These are phyloP conservation scores for Anarrhichthys ocellatus DNA, from an alignment of 2,113 vertebrate genomes.

Conservation along the genomic window DNA sequence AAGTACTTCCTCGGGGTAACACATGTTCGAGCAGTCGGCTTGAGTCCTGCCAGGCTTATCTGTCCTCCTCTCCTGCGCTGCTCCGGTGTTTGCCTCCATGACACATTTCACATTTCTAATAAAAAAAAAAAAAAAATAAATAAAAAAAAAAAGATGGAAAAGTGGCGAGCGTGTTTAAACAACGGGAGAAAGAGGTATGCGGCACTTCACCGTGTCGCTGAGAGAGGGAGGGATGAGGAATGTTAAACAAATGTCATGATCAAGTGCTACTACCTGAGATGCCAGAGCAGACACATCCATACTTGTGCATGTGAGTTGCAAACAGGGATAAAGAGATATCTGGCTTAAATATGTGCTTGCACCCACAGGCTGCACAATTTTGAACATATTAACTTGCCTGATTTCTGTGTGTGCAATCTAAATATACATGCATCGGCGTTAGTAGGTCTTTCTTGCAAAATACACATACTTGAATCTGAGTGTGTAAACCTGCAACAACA, in stretches of 20 bases:
- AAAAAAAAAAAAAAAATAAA: conserved; percentile 1
- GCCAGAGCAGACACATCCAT: conserved; percentile 43
- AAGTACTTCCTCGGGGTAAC: conserved; percentile 62
- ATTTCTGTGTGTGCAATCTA: not conserved
- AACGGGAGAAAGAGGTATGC: conserved; percentile 46
- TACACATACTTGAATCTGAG: not conserved
- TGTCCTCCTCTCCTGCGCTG: conserved; percentile 40
- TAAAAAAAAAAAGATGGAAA: conserved; percentile 30
- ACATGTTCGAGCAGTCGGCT: conserved; percentile 48
- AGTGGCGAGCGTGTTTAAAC: conserved; percentile 62
- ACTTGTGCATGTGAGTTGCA: conserved; percentile 18
- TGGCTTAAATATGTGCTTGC: conserved; percentile 33
- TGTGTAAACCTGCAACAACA: conserved; percentile 9
- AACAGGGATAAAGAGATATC: conserved; percentile 24
- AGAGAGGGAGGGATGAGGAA: conserved; percentile 42
- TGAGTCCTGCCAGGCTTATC: conserved; percentile 67
- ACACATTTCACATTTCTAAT: conserved; percentile 73
- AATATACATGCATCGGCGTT: conserved; percentile 20
- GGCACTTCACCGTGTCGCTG: conserved; percentile 42
- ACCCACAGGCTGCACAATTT: conserved; percentile 24
- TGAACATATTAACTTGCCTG: conserved; percentile 24
- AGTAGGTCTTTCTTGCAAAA: not conserved
- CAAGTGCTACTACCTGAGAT: conserved; percentile 64
- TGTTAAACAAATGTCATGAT: conserved; percentile 78
- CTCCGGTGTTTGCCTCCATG: conserved; percentile 64